Conservation (phyloP, 1,140 invertebrate species). For the Idris sp. region DNA sequence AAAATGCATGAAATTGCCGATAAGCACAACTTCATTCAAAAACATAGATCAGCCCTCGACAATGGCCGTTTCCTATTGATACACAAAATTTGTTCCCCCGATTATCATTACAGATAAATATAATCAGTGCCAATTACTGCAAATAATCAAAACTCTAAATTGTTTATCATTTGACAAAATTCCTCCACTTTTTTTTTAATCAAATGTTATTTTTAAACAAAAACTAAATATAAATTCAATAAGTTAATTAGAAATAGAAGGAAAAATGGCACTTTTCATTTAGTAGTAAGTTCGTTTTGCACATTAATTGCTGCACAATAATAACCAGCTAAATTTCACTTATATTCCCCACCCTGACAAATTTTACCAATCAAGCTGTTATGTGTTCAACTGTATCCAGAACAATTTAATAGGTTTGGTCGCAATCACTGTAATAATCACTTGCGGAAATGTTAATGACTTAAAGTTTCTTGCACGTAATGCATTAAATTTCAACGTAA, state of each 20-base stretch:
- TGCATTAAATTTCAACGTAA: neutral
- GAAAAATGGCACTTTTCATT: slow-evolving; percentile 10
- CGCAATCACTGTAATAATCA: slow-evolving; percentile 19
- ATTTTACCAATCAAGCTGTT: slow-evolving; percentile 15
- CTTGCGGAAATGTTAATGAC: slow-evolving; percentile 33
- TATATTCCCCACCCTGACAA: slow-evolving; percentile 11
- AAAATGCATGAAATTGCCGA: slow-evolving; percentile 64
- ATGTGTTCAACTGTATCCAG: slow-evolving; percentile 21
- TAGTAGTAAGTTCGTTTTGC: slow-evolving; percentile 6
- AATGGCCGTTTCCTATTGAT: slow-evolving; percentile 61
- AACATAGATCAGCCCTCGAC: slow-evolving; percentile 58
- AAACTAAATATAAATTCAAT: too few species aligned
- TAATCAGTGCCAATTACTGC: slow-evolving; percentile 57
- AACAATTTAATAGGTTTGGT: slow-evolving; percentile 20
- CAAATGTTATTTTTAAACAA: too few species aligned
- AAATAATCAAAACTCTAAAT: slow-evolving; percentile 44
- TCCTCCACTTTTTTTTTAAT: too few species aligned
- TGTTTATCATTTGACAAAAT: slow-evolving; percentile 39
- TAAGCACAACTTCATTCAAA: slow-evolving; percentile 60
- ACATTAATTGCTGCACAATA: slow-evolving; percentile 15
- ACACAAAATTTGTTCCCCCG: slow-evolving; percentile 58
- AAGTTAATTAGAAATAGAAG: too few species aligned
- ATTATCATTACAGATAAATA: slow-evolving; percentile 59
- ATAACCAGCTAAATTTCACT: slow-evolving; percentile 9
- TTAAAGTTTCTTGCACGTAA: slow-evolving; percentile 5